Base-by-base conservation (phyloP, 2,113 vertebrate species). In the Eonycteris spelaea region DNA sequence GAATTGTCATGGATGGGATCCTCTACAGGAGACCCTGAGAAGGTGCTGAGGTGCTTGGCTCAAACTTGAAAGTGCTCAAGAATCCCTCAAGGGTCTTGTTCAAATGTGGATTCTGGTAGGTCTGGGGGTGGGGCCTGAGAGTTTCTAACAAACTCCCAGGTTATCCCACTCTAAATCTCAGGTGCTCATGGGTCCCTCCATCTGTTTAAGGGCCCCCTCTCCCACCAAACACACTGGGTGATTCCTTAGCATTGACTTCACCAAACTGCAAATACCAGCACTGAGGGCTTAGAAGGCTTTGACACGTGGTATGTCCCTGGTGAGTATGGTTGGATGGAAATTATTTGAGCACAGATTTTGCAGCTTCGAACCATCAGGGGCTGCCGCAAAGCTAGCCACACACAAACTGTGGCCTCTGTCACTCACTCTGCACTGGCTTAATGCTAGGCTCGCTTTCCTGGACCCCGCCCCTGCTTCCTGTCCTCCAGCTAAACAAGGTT, bases 41-140 rank as follows among this genome's bases (percentile, higher is more conserved):
- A 21, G 28, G 16, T 28, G 13, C 22, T 0, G 30, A 53, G 14
- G 18, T 40, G 1, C 4, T 2, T 0, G 4, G 18, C 33, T 73
- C 53, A 53, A 15, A 55, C 21, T 13, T 10, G 9, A 43, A 28
- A 1, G 21, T 53, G 63, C n/a, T 35, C 14, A 35, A 53, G 35
- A 51, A 22, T 26, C 53, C 13, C 30, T 14, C 1, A 19, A 28
- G 51, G n/a, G 51, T 53, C 63, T 33, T 55, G 85, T 28, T 77
- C 38, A 28, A 51, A 21, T 10, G 65, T 38, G 40, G 30, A 10
- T 40, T 73, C 45, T 0, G 5, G 57, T 0, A 59, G 22, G n/a
- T 22, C 51, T 15, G 18, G 18, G 5, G 5, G 18, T 0, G 1
- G 22, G 35, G 26, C 28, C 68, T 7, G 4, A 33, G 63, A 57